Conservation (phyloP, 2,113 vertebrate genomes). For the Oncorhynchus kisutch region DNA sequence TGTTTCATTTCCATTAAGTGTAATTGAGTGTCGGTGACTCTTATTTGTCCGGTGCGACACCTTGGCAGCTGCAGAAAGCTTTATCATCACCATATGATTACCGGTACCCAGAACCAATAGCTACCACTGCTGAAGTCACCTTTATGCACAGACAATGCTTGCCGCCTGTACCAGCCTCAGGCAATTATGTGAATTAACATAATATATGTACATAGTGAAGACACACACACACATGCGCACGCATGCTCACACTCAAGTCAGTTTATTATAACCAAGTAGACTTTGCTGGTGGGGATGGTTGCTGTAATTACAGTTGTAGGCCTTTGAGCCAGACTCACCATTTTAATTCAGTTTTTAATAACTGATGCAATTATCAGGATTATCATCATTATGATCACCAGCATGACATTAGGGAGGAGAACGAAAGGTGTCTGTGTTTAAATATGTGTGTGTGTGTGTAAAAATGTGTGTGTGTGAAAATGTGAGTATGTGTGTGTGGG, state of each 20-base stretch:
- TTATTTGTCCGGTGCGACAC: constrained; percentile 37
- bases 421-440: not conserved
- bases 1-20: constrained; percentile 56
- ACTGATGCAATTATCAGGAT: constrained; percentile 52
- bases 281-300: constrained; percentile 9
- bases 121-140: constrained; percentile 23
- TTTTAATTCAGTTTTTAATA: constrained; percentile 41
- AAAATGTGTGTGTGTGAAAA: too few relatives aligned
- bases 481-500: too few relatives aligned
- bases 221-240: constrained; percentile 21
- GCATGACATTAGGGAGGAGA: not conserved
- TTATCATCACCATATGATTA: constrained; percentile 36
- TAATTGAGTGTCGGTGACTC: constrained; percentile 47
- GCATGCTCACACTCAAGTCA: constrained; percentile 4
- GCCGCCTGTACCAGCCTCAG: constrained; percentile 45
- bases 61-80: constrained; percentile 7
- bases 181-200: constrained; percentile 62
- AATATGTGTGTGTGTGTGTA: not conserved
- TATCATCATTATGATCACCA: not conserved
- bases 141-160: constrained; percentile 18
- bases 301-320: constrained; percentile 56
- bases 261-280: constrained; percentile 39
- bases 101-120: constrained; percentile 18
- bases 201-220: constrained; percentile 44
- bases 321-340: constrained; percentile 52